A percentile compares a stretch with the other conserved stretches of the same genome.
Conservation (phyloP, 2,113 vertebrate genomes). For the Antennarius striatus region DNA sequence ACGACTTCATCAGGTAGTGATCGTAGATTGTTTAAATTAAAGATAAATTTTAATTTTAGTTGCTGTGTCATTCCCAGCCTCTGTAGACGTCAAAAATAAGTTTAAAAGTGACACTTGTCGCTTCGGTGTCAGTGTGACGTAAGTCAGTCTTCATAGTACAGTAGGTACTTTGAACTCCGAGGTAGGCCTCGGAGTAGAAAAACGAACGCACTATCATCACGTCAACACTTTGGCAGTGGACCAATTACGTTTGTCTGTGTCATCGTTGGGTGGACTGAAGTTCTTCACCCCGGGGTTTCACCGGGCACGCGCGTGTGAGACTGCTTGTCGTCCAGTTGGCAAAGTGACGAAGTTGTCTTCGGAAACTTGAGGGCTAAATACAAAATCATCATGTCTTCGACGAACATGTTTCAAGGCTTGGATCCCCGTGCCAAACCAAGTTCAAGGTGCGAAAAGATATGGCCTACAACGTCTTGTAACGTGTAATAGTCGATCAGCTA, state of each 20-base stretch:
- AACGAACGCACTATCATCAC: constrained; percentile 38
- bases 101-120: too few relatives aligned
- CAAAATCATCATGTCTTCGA: constrained; percentile 74
- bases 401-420: constrained; percentile 85
- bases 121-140: too few relatives aligned
- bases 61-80: too few relatives aligned
- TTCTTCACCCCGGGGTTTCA: constrained; percentile 35
- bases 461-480: constrained; percentile 3
- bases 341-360: constrained; percentile 57
- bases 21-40: too few relatives aligned
- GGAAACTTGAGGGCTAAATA: constrained; percentile 54
- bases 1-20: background rate
- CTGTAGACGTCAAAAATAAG: too few relatives aligned
- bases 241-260: constrained; percentile 45
- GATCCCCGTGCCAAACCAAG: constrained; percentile 77
- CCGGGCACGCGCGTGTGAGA: constrained; percentile 37
- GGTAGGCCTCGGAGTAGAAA: accelerated
- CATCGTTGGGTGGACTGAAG: constrained; percentile 42
- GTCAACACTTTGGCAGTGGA: constrained; percentile 1
- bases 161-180: too few relatives aligned
- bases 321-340: constrained; percentile 64
- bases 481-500: constrained; percentile 10
- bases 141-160: too few relatives aligned
- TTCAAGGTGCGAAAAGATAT: constrained; percentile 80
- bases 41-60: too few relatives aligned